phyloP scores from a whole-genome alignment of 2,797 vertebrate species.

The Ctenosaura bakeri region DNA sequence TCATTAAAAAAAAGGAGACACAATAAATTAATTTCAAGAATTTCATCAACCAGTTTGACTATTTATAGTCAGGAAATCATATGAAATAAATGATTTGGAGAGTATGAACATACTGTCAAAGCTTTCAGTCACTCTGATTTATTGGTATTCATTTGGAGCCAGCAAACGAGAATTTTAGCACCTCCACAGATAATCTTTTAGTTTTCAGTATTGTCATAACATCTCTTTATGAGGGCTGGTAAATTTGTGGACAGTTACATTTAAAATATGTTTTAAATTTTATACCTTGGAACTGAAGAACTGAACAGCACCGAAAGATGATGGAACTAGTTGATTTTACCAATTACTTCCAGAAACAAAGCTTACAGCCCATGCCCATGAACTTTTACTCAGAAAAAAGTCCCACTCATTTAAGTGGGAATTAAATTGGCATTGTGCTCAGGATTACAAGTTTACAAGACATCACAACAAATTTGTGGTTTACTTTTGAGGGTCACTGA shows the following conservation, averaged over 20 bases:
- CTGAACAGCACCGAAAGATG: background rate
- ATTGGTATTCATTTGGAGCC: conserved; percentile 78
- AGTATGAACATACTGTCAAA: conserved; percentile 69
- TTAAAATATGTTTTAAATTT: background rate
- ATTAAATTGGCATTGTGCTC: background rate
- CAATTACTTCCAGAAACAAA: background rate
- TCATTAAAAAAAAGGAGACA: conserved; percentile 68
- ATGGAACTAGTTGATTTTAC: background rate
- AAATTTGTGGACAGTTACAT: conserved; percentile 38
- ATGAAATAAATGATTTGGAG: conserved; percentile 77
- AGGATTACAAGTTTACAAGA: background rate
- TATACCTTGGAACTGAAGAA: conserved; percentile 15
- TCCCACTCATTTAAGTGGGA: background rate
- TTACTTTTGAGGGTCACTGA: background rate
- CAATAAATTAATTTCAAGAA: conserved; percentile 78
- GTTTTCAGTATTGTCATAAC: conserved; percentile 71
- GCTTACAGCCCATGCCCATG: background rate
- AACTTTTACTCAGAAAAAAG: background rate
- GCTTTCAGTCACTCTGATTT: conserved; percentile 74
- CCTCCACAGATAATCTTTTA: conserved; percentile 66
- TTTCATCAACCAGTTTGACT: conserved; percentile 76
- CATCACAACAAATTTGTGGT: background rate
- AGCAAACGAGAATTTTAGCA: conserved; percentile 72
- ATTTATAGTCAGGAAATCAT: conserved; percentile 77
- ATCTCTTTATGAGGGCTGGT: conserved; percentile 50